Evolutionary conservation across 2,113 vertebrate species (phyloP), one percentile per base, ranked within the genome.

Genomic region (Callaeas wilsoni): DNA sequence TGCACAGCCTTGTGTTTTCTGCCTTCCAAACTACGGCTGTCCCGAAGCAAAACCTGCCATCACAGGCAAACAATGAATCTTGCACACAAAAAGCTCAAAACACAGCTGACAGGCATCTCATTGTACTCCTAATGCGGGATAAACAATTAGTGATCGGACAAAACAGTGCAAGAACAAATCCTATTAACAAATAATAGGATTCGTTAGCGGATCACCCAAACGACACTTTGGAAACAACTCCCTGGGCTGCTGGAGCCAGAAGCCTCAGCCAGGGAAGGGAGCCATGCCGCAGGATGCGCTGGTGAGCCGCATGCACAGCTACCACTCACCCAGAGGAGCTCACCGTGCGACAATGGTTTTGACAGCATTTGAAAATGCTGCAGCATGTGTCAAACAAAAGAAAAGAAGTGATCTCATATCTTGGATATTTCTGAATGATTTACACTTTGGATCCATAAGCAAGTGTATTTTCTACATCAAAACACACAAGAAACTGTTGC

Each of bases 121-220:
- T 84, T 95, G 92, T 95, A 64, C 60, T 84, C 79, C 78, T 74
- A 95, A 88, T 64, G 65, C 0, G 0, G 0, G 7, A 86, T 68
- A 95, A 96, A 86, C 87, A 96, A 95, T 92, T 90, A 90, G 64
- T 3, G 42, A 94, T 75, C 1, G 1, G 64, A 94, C 90, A 96
- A 95, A 94, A 64, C 26, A 84, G 44, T 20, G 56, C 75, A 93
- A 86, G 94, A 95, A 95, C 73, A 84, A 97, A 95, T 96, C 93
- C 90, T 62, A 84, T 96, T 95, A 96, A 92, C 52, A 60, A 96
- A 96, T 93, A 96, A 96, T 55, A 80, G 90, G 76, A 94, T 96
- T 86, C 94, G 63, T 64, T 90, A 87, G 64, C 0, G 0, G 90
- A 97, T 96, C 92, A 88, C 73, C 64, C 79, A 95, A 96, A 93